A percentile compares a stretch with the other conserved stretches of the same genome.
phyloP scores from a whole-genome alignment of 35 echinoderm and acorn worm species.

The Anneissia japonica region DNA sequence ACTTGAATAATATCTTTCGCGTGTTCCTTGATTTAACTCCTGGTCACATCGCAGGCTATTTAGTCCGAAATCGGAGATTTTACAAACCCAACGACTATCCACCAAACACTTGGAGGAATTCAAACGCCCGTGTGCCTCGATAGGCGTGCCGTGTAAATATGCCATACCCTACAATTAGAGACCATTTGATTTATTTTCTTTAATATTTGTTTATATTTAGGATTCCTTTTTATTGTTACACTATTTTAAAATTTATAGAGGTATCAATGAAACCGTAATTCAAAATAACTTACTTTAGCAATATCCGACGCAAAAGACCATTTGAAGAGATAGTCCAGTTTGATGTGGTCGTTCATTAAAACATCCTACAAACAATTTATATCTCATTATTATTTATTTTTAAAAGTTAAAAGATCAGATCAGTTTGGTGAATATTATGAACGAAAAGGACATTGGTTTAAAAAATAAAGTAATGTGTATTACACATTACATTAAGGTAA shows the following conservation, averaged over 20 bases:
- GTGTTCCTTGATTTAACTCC: neutral
- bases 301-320: conserved; percentile 49
- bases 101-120: conserved; percentile 41
- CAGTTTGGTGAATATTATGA: neutral
- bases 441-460: too few species aligned
- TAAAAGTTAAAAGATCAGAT: neutral
- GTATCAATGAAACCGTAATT: too few species aligned
- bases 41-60: conserved; percentile 16
- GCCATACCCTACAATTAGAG: conserved; percentile 25
- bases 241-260: too few species aligned
- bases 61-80: conserved; percentile 37
- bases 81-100: conserved; percentile 54
- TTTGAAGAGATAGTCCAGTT: conserved; percentile 49
- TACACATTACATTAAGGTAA: too few species aligned
- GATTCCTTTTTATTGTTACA: too few species aligned
- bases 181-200: too few species aligned
- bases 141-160: conserved; percentile 25
- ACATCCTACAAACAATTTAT: conserved; percentile 27
- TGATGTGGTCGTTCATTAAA: conserved; percentile 43
- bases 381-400: too few species aligned
- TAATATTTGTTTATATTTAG: too few species aligned
- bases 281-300: conserved; percentile 41
- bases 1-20: neutral
- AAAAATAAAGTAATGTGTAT: too few species aligned
- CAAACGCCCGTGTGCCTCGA: conserved; percentile 26